Base-by-base conservation (phyloP, 1,140 invertebrate species). In the Potamilus streckersoni region DNA sequence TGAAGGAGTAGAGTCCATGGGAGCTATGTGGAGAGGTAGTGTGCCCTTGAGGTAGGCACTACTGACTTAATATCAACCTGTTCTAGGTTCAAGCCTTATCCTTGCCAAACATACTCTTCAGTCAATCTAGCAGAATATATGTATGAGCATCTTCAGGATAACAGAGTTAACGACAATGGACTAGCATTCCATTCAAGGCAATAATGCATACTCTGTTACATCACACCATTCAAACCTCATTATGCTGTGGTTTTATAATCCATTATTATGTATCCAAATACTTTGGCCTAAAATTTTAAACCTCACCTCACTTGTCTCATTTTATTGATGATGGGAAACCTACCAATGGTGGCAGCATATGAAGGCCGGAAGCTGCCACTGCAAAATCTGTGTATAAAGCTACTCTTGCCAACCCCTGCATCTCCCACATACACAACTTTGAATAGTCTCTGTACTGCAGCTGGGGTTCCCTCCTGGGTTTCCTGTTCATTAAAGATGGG, bases 381-480 rank as follows among this genome's bases (percentile, higher is more conserved):
- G 81, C 92, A 93, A 81, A 92, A 92, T 72, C 92, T 85, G 71
- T 92, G 90, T 23, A 93, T 90, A 79, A 93, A 92, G 80, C 91
- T 92, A 60, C 90, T 92, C 76, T 93, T 93, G 1, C 92, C 92
- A 38, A 93, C 93, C 23, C 91, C 91, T 23, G 91, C 92, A 80
- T 93, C 92, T 6, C 92, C 92, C 59, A 93, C 90, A 86, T 92
- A 92, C 5, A 93, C 91, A 15, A 93, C 90, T 86, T 93, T 93
- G 86, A 92, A 93, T 23, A 93, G 84, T 69, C 92, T 80, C 74
- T 92, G 90, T 58, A 77, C 49, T n/a, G 65, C 23, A 2, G 59
- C 11, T n/a, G 64, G 38, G 38, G 38, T 11, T 49, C 38, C 38
- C 38, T 49, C 38, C 38, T 8, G 38, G 38, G 38, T 49, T 49